phyloP scores from a whole-genome alignment of 2,888 invertebrate species.

The Leptogaster cylindrica region DNA sequence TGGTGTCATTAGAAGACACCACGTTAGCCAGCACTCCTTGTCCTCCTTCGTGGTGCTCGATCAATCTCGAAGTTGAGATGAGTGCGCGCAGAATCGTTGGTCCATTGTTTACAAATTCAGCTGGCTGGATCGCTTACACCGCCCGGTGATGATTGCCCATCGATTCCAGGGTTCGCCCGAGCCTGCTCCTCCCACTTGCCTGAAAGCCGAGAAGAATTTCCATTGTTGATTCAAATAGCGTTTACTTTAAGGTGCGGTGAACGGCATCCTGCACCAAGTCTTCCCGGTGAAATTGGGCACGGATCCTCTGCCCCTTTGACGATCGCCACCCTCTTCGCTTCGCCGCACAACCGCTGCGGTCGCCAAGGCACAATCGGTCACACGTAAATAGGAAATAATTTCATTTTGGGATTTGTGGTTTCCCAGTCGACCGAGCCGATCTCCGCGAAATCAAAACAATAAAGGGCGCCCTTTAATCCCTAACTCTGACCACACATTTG shows the following conservation, averaged over 20 bases:
- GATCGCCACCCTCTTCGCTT: neutral
- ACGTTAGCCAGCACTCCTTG: conserved; percentile 31
- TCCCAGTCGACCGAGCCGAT: neutral
- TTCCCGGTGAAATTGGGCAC: neutral
- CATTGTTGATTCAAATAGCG: conserved; percentile 32
- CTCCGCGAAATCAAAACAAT: conserved; percentile 16
- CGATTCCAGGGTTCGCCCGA: neutral
- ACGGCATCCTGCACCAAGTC: conserved; percentile 8
- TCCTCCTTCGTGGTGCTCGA: conserved; percentile 11
- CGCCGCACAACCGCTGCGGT: conserved; percentile 1
- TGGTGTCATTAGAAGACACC: conserved; percentile 45
- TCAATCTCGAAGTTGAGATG: neutral
- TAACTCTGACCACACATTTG: conserved; percentile 27
- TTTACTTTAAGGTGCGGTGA: conserved; percentile 26
- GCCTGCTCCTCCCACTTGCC: conserved; percentile 24
- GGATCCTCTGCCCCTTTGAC: neutral
- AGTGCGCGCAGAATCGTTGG: neutral
- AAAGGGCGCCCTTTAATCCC: conserved; percentile 33
- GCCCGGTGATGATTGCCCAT: conserved; percentile 34
- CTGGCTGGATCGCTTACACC: conserved; percentile 12
- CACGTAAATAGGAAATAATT: conserved; percentile 10
- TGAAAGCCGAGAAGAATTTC: conserved; percentile 21
- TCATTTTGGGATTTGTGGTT: neutral
- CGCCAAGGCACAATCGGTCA: neutral
- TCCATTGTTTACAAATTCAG: conserved; percentile 38